Percentiles rank a stretch among this genome's conserved stretches.
Conservation (phyloP, 2,888 invertebrate genomes). For the Kuschelorhynchus macadamiae region DNA sequence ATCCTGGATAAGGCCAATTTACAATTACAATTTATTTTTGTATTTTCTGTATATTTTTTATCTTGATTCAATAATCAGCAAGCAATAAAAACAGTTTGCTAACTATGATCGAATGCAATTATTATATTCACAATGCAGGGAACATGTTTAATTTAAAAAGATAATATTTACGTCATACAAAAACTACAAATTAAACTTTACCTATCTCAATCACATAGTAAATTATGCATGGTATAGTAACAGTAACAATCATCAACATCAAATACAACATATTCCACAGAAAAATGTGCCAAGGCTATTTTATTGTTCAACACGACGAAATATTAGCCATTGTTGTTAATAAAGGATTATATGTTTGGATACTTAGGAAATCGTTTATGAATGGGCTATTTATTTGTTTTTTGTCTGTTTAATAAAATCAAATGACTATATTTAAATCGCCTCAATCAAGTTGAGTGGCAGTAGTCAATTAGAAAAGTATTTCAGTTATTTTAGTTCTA, state of each 20-base stretch:
- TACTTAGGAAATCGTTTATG: slow-evolving; percentile 25
- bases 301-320: slow-evolving; percentile 56
- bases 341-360: slow-evolving; percentile 53
- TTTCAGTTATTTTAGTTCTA: no score
- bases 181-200: background rate
- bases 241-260: slow-evolving; percentile 17
- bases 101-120: no score
- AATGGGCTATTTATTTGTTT: slow-evolving; percentile 8
- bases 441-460: no score
- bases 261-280: slow-evolving; percentile 40
- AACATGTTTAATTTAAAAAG: background rate
- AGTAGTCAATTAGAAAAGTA: no score
- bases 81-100: no score
- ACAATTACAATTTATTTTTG: no score
- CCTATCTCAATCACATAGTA: background rate
- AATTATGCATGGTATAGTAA: slow-evolving; percentile 1
- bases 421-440: no score
- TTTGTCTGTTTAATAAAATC: no score
- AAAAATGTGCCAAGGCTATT: slow-evolving; percentile 60
- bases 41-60: no score
- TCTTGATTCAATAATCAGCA: no score
- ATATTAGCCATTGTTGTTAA: slow-evolving; percentile 57
- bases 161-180: background rate
- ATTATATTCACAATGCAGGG: no score
- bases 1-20: no score